Percentiles rank a stretch among this genome's conserved stretches.
These are phyloP conservation scores for Turnix velox DNA, from an alignment of 2,113 vertebrate species.

Conservation along the genomic window DNA sequence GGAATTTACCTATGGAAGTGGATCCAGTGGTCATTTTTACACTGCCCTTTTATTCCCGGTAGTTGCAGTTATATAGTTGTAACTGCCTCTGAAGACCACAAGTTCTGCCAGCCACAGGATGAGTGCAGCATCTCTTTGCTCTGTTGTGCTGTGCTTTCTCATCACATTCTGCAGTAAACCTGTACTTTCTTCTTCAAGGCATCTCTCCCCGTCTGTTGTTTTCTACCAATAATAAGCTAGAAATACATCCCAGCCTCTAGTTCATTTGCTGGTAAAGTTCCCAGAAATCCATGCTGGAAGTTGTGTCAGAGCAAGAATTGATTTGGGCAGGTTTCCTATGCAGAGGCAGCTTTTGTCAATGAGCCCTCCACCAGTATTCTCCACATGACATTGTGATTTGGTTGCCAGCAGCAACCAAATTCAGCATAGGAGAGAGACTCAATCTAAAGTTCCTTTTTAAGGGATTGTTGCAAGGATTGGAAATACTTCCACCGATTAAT, in stretches of 20 bases:
- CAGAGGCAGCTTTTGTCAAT: neutral
- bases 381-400: neutral
- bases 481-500: conserved; percentile 11
- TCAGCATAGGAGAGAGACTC: neutral
- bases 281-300: neutral
- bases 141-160: neutral
- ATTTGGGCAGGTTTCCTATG: neutral
- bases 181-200: neutral
- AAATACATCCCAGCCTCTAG: neutral
- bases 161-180: neutral
- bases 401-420: neutral
- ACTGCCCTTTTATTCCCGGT: neutral
- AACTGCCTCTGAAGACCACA: neutral
- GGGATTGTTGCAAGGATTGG: conserved; percentile 8
- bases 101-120: neutral
- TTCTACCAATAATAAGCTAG: neutral
- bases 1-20: neutral
- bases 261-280: neutral
- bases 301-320: neutral
- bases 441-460: conserved; percentile 10
- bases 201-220: neutral
- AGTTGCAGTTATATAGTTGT: neutral
- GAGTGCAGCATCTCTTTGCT: rapidly evolving
- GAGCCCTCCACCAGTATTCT: neutral
- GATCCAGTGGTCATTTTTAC: neutral